Base-by-base conservation (phyloP, 2,888 invertebrate genomes). In the Pandemis heparana region DNA sequence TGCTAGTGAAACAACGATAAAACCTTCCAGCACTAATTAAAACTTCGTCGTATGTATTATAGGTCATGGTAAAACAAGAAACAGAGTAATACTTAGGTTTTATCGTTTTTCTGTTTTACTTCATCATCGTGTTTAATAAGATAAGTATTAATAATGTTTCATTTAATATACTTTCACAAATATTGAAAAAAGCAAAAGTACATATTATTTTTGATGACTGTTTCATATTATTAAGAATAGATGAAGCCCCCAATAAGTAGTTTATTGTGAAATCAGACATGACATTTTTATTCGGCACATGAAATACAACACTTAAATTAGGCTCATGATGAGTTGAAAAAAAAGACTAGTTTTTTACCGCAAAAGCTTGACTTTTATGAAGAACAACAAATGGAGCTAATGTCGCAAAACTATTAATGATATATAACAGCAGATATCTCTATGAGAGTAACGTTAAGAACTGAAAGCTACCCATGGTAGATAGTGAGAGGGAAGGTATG, bases 1-100 rank as follows among this genome's bases (percentile, higher is more conserved):
- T 65, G 59, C 72, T 65, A 64, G 63, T 23, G 43, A 72, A 75
- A 72, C 18, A 70, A 74, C 63, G 63, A 69, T 53, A 59, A 73
- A 73, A 64, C 73, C 73, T 69, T 39, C 39, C 18, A 59, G 64
- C 38, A 65, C 38, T 38, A 12, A 23, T 32, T 32, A 48, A 7
- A 14, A 46, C 14, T 48, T 48, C 7, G 8, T 32, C n/a, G 14
- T 14, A 46, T 7, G 8, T 23, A 51, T 2, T 5, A 51, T 18
- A 51, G 51, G 32, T 16, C 39, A 43, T 43, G 62, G 16, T 43
- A 18, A 62, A 62, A 62, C 18, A 62, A 18, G 18, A 18, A 7
- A 18, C 8, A 43, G 12, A 41, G 6, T 41, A 51, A 51, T 5
- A 12, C 51, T 10, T 8, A 51, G 68, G 73, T 73, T 73, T 73